Base-by-base conservation (phyloP, 1,140 invertebrate genomes). In the Cydia pomonella region DNA sequence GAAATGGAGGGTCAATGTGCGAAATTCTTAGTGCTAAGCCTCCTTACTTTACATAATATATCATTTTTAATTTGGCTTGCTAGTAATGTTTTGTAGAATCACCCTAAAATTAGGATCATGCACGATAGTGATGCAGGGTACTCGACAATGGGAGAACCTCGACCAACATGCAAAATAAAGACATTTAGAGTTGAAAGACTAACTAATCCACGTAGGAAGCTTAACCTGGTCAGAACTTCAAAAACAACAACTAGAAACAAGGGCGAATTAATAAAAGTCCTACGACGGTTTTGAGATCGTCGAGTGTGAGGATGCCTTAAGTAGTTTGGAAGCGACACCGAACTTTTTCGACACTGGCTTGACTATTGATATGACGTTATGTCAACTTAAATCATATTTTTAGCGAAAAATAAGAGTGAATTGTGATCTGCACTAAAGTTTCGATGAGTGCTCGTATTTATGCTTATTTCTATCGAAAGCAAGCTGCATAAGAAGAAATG, bases 231-330 rank as follows among this genome's bases (percentile, higher is more conserved):
- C 69, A 81, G 85, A 82, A 83, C 80, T 73, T 83, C 84, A 86
- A 82, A n/a, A 78, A 84, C 80, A 84, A 84, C 84, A 81, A 83
- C 82, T 86, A 83, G 74, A 79, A 86, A 88, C 79, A 86, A 81
- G 80, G 79, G 59, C 76, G 82, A 83, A 82, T 82, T 80, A 87
- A 81, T 82, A 82, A 81, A 87, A 83, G 73, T 83, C 81, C 81
- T 83, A 87, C 74, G 59, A 82, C 64, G 74, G 47, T 13, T 38
- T 69, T 41, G 29, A 69, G 27, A 66, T 66, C 25, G 63, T 29
- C 12, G 25, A 21, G 47, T 50, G 47, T 50, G 47, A 50, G 47
- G 63, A 66, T 29, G 23, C 27, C 59, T 29, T 29, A 27, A 27
- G 23, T 64, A 7, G 33, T 29, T 69, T 18, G 64, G 29, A 69